Percentiles rank a stretch among this genome's conserved stretches.
phyloP scores from a whole-genome alignment of 2,797 vertebrate species.

The Tapirus indicus region DNA sequence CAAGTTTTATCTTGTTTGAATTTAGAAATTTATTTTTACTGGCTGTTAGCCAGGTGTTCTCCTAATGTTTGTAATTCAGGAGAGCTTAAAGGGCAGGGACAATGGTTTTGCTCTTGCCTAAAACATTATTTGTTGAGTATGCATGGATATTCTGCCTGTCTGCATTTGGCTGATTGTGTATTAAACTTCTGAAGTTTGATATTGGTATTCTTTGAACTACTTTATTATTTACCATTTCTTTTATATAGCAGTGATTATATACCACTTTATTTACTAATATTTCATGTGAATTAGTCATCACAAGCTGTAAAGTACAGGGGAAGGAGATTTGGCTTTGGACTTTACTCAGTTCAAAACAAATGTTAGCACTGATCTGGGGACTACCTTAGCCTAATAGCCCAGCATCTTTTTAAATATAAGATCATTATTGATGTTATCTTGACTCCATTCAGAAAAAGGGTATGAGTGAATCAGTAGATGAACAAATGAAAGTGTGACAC shows the following conservation, averaged over 20 bases:
- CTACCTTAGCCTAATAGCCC: neutral
- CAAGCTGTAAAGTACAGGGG: neutral
- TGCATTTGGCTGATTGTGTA: neutral
- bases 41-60: slow-evolving; percentile 38
- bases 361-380: slow-evolving; percentile 14
- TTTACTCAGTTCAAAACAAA: neutral
- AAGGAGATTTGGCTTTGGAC: slow-evolving; percentile 17
- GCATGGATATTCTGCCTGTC: neutral
- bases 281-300: neutral
- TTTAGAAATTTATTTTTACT: slow-evolving; percentile 55
- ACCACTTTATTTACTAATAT: neutral
- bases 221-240: neutral
- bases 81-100: neutral
- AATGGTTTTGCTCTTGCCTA: neutral
- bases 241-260: neutral
- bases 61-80: slow-evolving; percentile 23
- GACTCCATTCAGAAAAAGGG: neutral
- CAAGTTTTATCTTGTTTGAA: slow-evolving; percentile 56
- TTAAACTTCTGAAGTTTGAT: slow-evolving; percentile 22
- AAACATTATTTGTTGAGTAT: neutral
- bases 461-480: neutral
- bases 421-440: slow-evolving; percentile 21
- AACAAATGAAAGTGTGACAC: neutral
- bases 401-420: slow-evolving; percentile 17
- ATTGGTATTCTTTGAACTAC: neutral